Conservation (phyloP, 2,888 invertebrate genomes). For the Parochlus steinenii region DNA sequence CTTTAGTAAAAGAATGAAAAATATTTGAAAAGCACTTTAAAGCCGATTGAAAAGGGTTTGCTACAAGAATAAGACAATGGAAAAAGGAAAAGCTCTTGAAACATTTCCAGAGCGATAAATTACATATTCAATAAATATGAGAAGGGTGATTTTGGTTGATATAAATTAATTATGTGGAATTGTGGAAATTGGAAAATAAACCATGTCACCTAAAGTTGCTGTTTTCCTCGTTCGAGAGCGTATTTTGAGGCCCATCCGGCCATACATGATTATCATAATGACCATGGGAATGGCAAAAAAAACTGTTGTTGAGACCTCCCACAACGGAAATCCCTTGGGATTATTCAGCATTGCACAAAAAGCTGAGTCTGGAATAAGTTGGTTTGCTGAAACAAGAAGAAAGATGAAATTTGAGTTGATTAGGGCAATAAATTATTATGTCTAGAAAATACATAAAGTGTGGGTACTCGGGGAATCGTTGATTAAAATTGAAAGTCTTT, state of each 20-base stretch:
- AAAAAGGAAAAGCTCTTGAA: background rate
- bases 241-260: conserved; percentile 59
- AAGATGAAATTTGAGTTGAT: background rate
- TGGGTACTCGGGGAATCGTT: too few species aligned
- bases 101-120: background rate
- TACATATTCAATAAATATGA: too few species aligned
- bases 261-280: conserved; percentile 61
- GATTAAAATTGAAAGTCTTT: too few species aligned
- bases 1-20: background rate
- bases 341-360: conserved; percentile 58
- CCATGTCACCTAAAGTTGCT: conserved; percentile 29
- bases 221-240: conserved; percentile 32
- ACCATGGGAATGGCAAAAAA: conserved; percentile 65
- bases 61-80: background rate
- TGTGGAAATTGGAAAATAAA: too few species aligned
- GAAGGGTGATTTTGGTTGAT: background rate
- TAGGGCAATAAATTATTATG: background rate
- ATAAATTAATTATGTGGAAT: background rate
- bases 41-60: background rate
- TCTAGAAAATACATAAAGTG: too few species aligned
- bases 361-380: conserved; percentile 51
- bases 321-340: conserved; percentile 46
- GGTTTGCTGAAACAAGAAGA: conserved; percentile 25
- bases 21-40: background rate
- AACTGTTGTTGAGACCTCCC: conserved; percentile 63